Base-by-base conservation (phyloP, 2,888 invertebrate species). In the Monopis laevigella region DNA sequence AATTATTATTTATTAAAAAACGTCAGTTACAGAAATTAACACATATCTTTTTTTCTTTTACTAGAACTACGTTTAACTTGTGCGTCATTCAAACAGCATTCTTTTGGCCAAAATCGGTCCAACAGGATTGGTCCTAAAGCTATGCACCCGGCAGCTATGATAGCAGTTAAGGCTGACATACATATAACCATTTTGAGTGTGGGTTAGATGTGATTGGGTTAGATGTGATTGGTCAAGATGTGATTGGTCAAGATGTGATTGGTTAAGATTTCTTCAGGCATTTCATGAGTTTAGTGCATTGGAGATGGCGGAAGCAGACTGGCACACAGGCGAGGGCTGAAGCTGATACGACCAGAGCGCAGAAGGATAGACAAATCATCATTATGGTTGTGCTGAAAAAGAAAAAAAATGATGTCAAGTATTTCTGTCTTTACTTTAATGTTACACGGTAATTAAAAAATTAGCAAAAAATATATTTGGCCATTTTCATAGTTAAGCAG, bases 351-450 rank as follows among this genome's bases (percentile, higher is more conserved):
- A 75, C 65, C 47, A 77, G 54, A 43, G 70, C 69, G 47, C 67
- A 73, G 44, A 73, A 45, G 1, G 77, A 75, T 48, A 74, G 59
- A 62, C 75, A 75, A 68, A 75, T 70, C 77, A 77, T 77, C 48
- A 66, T 70, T 62, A 35, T 21, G n/a, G 21, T 7, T 24, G 24
- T 24, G 7, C 7, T 24, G 24, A 24, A 24, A 7, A 24, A 24
- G 8, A 8, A 6, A 24, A 6, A 7, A 8, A 24, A 24, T 7
- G 8, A 24, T 6, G 7, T 24, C 24, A 7, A 7, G 8, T 8
- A 6, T 24, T 6, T 24, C 8, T 24, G 24, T 6, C 8, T 27
- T 16, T 5, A 14, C 4, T n/a, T n/a, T n/a, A n/a, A n/a, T n/a
- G n/a, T n/a, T n/a, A n/a, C n/a, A n/a, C n/a, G n/a, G n/a, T n/a